Evolutionary conservation across 2,113 vertebrate genomes (phyloP), one percentile per base, ranked within the genome.

Genomic region (Jaculus jaculus): DNA sequence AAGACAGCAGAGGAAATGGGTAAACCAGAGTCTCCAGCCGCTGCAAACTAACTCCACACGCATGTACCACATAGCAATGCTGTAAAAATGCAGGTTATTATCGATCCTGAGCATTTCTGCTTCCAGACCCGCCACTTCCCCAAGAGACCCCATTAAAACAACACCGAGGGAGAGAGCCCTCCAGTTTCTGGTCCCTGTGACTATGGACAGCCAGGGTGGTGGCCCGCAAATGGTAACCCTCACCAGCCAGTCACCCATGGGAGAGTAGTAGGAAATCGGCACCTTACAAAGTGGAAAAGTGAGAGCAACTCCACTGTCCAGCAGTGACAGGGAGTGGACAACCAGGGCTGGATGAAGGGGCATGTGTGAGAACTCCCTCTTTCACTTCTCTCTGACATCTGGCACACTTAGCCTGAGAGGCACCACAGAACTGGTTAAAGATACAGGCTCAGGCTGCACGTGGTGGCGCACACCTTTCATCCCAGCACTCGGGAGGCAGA

Each of bases 151-250:
- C 69, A 2, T 13, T 74, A 47, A 78, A 61, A 39, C 37, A 3
- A 11, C 0, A 0, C 63, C 30, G 4, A 1, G 32, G 8, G 18
- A n/a, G 9, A 21, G 17, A 24, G 20, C 20, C 1, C 5, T n/a
- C 12, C 1, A 0, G 0, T n/a, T 17, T 10, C 47, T 17, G 28
- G 12, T 5, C 32, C 32, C 30, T 20, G n/a, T 23, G 28, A 0
- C 63, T 11, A 11, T 4, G 8, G 24, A 79, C 12, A 74, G 12
- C 63, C 74, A 16, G 39, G 34, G n/a, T 20, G 72, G n/a, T n/a
- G 73, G 32, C 69, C 54, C 9, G 5, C 47, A 4, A 23, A 51
- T 2, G 5, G 12, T 4, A 20, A 54, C 6, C 4, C n/a, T 61
- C n/a, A 24, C 20, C 34, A 66, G 69, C 75, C 34, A 54, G 77